These are phyloP conservation scores for Syngnathus acus DNA, from an alignment of 2,797 vertebrate genomes.

Conservation along the genomic window DNA sequence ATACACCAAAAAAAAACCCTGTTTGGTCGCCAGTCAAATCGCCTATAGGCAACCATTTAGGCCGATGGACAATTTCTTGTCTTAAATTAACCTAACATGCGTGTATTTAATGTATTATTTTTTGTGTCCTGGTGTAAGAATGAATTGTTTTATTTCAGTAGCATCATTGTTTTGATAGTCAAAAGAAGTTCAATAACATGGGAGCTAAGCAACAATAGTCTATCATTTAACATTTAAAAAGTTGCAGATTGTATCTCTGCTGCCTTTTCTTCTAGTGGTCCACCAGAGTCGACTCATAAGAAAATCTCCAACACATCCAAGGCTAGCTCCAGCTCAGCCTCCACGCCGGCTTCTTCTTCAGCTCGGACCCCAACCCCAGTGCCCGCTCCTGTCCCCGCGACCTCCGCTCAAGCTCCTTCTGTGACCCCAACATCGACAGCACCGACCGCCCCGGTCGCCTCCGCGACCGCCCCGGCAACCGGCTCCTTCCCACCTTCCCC, in stretches of 20 bases:
- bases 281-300: slow-evolving; percentile 46
- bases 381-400: slow-evolving; percentile 35
- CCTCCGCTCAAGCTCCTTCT: slow-evolving; percentile 45
- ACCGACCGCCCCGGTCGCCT: slow-evolving; percentile 39
- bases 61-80: background rate
- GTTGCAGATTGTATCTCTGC: background rate
- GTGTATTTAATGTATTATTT: no score
- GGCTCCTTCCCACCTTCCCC: slow-evolving; percentile 64
- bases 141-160: no score
- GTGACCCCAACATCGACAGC: slow-evolving; percentile 50
- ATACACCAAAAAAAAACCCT: no score
- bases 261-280: slow-evolving; percentile 17
- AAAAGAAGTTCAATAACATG: no score
- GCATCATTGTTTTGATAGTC: no score
- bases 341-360: slow-evolving; percentile 36
- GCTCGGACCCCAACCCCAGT: slow-evolving; percentile 33
- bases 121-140: no score
- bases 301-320: slow-evolving; percentile 52
- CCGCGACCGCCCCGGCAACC: slow-evolving; percentile 40
- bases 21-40: background rate
- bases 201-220: no score
- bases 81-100: background rate
- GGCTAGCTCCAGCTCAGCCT: slow-evolving; percentile 34
- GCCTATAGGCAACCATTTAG: background rate
- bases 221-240: background rate